Base-by-base conservation (phyloP, 2,113 vertebrate species). In the Setophaga petechia region DNA sequence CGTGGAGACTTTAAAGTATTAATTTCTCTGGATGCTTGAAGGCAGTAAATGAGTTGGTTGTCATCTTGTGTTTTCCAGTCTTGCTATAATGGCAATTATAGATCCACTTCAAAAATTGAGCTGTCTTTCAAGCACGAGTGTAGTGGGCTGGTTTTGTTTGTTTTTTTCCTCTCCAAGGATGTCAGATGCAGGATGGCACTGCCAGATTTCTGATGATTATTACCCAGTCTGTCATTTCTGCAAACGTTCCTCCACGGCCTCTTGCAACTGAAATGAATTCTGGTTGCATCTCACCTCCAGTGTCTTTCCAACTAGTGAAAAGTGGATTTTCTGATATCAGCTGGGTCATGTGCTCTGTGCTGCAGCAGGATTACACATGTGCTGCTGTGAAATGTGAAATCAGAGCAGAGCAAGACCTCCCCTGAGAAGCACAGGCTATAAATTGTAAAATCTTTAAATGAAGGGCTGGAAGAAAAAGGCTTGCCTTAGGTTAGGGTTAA, bases 391-490 rank as follows among this genome's bases (percentile, higher is more conserved):
- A 93, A 97, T 15, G 43, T 87, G 96, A 94, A 97, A 97, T 96
- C 86, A 87, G 94, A 97, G 94, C 86, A 96, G 95, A 95, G 95
- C 95, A 55, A 95, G 98, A 98, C 97, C 97, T 97, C 97, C 98
- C 98, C 96, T 94, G 97, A 98, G 97, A 98, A 97, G 82, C 89
- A 75, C 96, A 89, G 95, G 95, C 97, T 96, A 94, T 97, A 97
- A 97, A 97, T 97, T 93, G 78, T 97, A 89, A 97, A 98, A 97
- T 90, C 87, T 96, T 98, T 97, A 97, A 97, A 97, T 95, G 96
- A 97, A 97, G 83, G 87, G 87, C 96, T 96, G 51, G 86, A 84
- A 97, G 95, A 78, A 96, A 93, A 94, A 87, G 76, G 86, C 67
- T 91, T 95, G 96, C 96, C 96, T 95, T 96, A 96, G 97, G 96